These are phyloP conservation scores for Pelecanoides urinatrix DNA, from an alignment of 2,113 vertebrate genomes.

Conservation along the genomic window DNA sequence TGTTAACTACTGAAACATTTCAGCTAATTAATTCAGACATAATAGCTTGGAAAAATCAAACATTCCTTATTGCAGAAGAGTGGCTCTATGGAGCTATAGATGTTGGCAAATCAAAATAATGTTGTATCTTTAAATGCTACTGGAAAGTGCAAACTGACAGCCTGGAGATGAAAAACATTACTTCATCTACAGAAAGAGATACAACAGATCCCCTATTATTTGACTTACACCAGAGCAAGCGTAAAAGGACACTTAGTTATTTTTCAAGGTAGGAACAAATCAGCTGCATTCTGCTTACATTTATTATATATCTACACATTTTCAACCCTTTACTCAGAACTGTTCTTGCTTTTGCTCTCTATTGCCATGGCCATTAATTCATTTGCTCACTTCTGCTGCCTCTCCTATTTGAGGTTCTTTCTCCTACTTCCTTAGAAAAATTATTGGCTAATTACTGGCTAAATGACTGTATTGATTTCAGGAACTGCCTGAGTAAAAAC, in stretches of 20 bases:
- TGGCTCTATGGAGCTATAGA: not conserved
- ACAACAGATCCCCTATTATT: not conserved
- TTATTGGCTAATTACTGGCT: not conserved
- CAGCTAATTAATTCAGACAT: slow-evolving; percentile 23
- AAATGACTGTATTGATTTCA: slow-evolving; percentile 10
- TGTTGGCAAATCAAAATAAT: not conserved
- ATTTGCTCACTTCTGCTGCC: not conserved
- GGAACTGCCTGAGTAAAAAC: not conserved
- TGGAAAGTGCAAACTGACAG: not conserved
- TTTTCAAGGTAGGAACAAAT: not conserved
- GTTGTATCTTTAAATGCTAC: not conserved
- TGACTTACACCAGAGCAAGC: not conserved
- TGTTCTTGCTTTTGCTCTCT: not conserved
- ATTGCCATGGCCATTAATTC: not conserved
- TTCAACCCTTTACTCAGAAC: not conserved
- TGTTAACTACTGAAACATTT: not conserved
- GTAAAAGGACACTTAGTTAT: not conserved
- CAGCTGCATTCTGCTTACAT: not conserved
- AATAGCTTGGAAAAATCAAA: not conserved
- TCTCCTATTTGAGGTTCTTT: not conserved
- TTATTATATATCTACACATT: not conserved
- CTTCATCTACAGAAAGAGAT: not conserved
- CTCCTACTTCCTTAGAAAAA: slow-evolving; percentile 11
- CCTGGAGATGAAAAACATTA: not conserved
- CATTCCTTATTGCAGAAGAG: not conserved